These are phyloP conservation scores for Caenorhabditis afra DNA, from an alignment of 2,888 invertebrate species.

Conservation along the genomic window DNA sequence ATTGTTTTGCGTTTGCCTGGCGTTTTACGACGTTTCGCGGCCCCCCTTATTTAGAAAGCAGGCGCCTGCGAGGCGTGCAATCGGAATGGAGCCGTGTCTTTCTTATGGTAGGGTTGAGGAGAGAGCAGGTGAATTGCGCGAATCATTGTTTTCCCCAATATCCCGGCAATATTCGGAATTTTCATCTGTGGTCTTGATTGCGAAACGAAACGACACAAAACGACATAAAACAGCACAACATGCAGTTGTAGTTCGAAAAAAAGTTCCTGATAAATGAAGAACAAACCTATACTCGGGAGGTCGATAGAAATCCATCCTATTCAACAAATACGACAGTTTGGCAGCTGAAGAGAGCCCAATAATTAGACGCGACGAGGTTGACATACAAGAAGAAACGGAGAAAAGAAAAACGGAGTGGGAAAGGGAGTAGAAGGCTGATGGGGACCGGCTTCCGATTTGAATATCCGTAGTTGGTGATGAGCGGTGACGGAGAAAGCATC, in stretches of 20 bases:
- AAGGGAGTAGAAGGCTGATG: not conserved
- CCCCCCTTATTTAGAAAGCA: slow-evolving; percentile 6
- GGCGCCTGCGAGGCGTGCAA: not conserved
- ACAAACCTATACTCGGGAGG: slow-evolving; percentile 63
- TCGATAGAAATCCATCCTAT: slow-evolving; percentile 62
- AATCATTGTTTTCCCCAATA: not conserved
- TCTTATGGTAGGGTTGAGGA: not conserved
- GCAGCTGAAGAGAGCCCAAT: slow-evolving; percentile 37
- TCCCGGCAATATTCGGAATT: not conserved
- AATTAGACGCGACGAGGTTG: not conserved
- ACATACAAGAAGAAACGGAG: slow-evolving; percentile 36
- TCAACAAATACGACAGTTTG: slow-evolving; percentile 58
- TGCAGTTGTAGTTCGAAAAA: not conserved
- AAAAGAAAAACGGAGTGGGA: not conserved
- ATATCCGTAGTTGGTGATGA: slow-evolving; percentile 44
- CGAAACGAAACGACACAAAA: slow-evolving; percentile 6
- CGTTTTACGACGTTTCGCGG: slow-evolving; percentile 7
- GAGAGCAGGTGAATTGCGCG: not conserved
- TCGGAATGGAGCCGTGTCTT: not conserved
- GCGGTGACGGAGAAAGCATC: slow-evolving; percentile 33
- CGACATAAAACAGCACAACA: not conserved
- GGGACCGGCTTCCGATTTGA: slow-evolving; percentile 45
- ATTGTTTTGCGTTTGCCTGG: not conserved
- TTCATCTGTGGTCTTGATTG: not conserved
- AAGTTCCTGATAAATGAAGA: not conserved